Evolutionary conservation across 2,113 vertebrate species (phyloP).

Genomic region (Hyperopisus bebe): DNA sequence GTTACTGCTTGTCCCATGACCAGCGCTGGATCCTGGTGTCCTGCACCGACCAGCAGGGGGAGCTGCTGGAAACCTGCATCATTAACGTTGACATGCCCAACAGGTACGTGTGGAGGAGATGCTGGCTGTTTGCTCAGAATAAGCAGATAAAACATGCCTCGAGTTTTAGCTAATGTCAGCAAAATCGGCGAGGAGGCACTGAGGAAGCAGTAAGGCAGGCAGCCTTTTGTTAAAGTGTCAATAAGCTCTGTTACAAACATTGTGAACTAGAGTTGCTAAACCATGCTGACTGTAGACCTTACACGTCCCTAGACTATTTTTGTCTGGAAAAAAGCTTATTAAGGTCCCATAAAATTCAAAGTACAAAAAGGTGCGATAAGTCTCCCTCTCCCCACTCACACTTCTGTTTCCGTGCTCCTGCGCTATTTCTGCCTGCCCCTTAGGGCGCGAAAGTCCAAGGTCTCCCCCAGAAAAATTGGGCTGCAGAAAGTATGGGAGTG

Average conservation of each 20-base stretch:
- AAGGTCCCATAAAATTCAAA: slow-evolving; percentile 2
- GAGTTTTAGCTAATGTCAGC: not conserved
- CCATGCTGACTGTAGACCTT: not conserved
- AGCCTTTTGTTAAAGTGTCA: not conserved
- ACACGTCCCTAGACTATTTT: not conserved
- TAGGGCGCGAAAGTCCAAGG: slow-evolving; percentile 81
- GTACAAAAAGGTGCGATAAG: not conserved
- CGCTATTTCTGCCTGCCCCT: not conserved
- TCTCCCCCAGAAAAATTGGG: slow-evolving; percentile 87
- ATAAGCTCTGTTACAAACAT: not conserved
- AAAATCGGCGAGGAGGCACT: not conserved
- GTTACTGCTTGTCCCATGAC: slow-evolving; percentile 93
- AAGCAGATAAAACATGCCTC: not conserved
- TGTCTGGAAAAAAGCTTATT: not conserved
- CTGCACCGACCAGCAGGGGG: slow-evolving; percentile 93
- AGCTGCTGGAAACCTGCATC: slow-evolving; percentile 84
- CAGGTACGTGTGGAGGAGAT: slow-evolving; percentile 61
- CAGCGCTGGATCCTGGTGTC: slow-evolving; percentile 95
- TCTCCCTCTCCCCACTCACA: not conserved
- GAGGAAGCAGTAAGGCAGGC: not conserved
- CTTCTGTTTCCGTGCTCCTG: not conserved
- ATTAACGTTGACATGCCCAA: slow-evolving; percentile 92
- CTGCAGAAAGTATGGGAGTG: slow-evolving; percentile 96
- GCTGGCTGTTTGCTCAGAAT: not conserved
- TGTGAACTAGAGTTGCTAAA: not conserved